Evolutionary conservation across 1,140 invertebrate species (phyloP), one percentile per base, ranked within the genome.

Genomic region (Thaumatotibia leucotreta): DNA sequence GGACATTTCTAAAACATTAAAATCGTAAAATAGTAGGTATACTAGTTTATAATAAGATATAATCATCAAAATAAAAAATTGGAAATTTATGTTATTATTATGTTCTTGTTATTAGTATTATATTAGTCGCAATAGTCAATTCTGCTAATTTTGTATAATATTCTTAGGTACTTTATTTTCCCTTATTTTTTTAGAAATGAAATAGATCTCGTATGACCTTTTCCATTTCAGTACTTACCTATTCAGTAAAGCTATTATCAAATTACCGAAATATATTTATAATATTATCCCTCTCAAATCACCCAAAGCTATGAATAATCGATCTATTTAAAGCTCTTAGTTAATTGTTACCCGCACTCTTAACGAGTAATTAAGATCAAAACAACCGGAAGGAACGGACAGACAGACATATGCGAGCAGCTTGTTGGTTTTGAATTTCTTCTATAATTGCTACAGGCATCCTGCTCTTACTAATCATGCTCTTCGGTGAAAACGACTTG

Each of bases 351-450:
- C 29, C 52, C 20, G n/a, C 50, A 54, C 52, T 27, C 52, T 58
- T 58, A 58, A 58, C 52, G 52, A 58, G 52, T 58, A 27, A 58
- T 58, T 58, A 58, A 58, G 52, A 58, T 58, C 52, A 58, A 58
- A 58, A 58, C 52, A 58, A 58, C 52, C 52, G 52, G 52, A 58
- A 58, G 52, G 24, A 45, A 45, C 39, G 14, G 39, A 45, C 39
- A 45, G 39, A 45, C 39, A 45, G 17, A 58, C 52, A 27, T 29
- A 58, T 58, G 52, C 24, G 52, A 14, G 52, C 52, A 58, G 52
- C 52, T 58, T 58, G 52, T 58, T 17, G 52, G 52, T 58, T 58
- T 58, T 58, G 24, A 58, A 14, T 58, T 58, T 58, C 52, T 24
- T 14, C 52, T 27, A 58, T 58, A 58, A 58, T 58, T 58, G 52